These are phyloP conservation scores for Siderastrea radians DNA, from an alignment of 92 coral and sea anemone genomes.

Conservation along the genomic window DNA sequence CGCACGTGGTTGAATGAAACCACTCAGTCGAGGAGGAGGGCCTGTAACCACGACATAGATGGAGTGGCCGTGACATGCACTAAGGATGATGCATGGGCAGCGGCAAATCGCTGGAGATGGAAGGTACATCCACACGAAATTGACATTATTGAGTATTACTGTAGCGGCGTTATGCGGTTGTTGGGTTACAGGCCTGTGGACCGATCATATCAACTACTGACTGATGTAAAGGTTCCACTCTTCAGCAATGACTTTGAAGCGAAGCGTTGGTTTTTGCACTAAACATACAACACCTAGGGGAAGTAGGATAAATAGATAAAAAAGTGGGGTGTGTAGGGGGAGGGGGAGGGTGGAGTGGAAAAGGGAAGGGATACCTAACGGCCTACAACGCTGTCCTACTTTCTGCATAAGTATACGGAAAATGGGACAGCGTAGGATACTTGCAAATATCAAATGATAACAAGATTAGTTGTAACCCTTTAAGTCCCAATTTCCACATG, in stretches of 20 bases:
- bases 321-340: too few species aligned
- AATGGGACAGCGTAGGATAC: too few species aligned
- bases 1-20: conserved; percentile 27
- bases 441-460: too few species aligned
- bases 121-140: conserved; percentile 30
- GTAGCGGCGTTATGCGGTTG: conserved; percentile 13
- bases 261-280: neutral
- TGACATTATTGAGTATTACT: conserved; percentile 18
- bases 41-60: neutral
- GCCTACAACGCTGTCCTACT: too few species aligned
- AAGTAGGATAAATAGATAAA: too few species aligned
- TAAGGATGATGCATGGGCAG: conserved; percentile 19
- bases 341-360: too few species aligned
- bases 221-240: neutral
- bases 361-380: too few species aligned
- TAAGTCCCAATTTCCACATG: too few species aligned
- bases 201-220: conserved; percentile 7
- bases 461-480: too few species aligned
- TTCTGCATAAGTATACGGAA: too few species aligned
- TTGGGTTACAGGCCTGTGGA: conserved; percentile 26
- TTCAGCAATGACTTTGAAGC: neutral
- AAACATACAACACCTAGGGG: neutral
- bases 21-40: neutral
- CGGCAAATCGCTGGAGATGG: conserved; percentile 42
- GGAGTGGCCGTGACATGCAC: conserved; percentile 7